phyloP scores from a whole-genome alignment of 2,113 vertebrate genomes.

The Centrocercus urophasianus region DNA sequence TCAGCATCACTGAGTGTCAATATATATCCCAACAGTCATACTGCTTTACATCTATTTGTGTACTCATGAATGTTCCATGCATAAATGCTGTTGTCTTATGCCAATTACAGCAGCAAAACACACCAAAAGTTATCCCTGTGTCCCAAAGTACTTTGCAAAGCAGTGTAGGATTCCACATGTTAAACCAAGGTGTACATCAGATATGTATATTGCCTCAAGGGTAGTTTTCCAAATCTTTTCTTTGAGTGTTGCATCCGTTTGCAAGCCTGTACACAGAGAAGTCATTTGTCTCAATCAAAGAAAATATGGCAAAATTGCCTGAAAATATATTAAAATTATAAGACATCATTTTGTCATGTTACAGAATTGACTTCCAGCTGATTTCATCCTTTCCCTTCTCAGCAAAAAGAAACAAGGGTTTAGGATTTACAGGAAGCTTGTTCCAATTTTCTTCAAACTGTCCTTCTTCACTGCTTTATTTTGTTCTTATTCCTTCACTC shows the following conservation, averaged over 20 bases:
- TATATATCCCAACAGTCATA: not conserved
- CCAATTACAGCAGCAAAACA: not conserved
- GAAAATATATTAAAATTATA: not conserved
- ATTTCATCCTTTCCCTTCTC: not conserved
- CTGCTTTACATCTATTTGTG: not conserved
- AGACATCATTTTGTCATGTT: not conserved
- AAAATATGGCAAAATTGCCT: not conserved
- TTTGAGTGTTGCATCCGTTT: not conserved
- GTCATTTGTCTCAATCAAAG: not conserved
- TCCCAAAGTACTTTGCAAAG: not conserved
- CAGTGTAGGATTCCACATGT: rapidly evolving
- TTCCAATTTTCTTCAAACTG: not conserved
- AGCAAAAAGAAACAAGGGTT: not conserved
- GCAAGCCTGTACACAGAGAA: not conserved
- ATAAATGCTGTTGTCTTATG: not conserved
- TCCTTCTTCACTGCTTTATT: not conserved
- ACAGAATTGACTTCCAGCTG: not conserved
- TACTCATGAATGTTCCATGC: not conserved
- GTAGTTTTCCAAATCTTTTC: not conserved
- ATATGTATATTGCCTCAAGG: rapidly evolving
- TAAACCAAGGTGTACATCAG: not conserved
- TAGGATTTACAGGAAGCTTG: not conserved
- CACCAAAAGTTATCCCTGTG: rapidly evolving
- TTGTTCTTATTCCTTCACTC: not conserved
- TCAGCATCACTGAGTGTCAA: not conserved